phyloP scores from a whole-genome alignment of 2,113 vertebrate species.

The Gallinago undulata region DNA sequence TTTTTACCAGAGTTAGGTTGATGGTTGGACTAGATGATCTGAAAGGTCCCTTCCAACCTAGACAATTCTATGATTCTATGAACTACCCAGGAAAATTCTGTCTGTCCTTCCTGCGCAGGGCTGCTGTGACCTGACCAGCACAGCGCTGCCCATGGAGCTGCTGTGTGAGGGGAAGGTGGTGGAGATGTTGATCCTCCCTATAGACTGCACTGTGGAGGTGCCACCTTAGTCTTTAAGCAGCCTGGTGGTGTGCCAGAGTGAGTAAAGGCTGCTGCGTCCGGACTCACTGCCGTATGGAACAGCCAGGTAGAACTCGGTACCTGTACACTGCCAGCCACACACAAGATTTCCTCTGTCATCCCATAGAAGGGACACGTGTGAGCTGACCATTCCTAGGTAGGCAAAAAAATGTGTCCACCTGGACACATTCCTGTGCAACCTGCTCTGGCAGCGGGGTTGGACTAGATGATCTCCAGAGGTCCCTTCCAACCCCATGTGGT shows the following conservation, averaged over 20 bases:
- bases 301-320: neutral
- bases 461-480: too few species aligned
- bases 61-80: too few species aligned
- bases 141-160: accelerated
- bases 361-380: accelerated
- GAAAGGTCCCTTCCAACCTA: too few species aligned
- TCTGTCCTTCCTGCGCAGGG: neutral
- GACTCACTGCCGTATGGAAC: neutral
- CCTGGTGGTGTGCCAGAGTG: neutral
- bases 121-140: neutral
- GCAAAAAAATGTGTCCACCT: too few species aligned
- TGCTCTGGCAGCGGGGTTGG: too few species aligned
- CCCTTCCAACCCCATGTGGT: too few species aligned
- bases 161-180: neutral
- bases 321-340: accelerated
- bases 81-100: neutral
- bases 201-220: neutral
- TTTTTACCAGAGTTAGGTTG: too few species aligned
- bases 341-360: neutral
- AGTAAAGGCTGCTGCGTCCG: neutral
- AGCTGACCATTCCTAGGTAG: accelerated
- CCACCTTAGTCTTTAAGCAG: neutral
- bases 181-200: neutral
- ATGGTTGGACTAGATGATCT: too few species aligned
- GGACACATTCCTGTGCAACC: too few species aligned